Percentiles rank a stretch among this genome's conserved stretches.
These are phyloP conservation scores for Pristionchus japonicus DNA, from an alignment of 2,888 invertebrate species.

Conservation along the genomic window DNA sequence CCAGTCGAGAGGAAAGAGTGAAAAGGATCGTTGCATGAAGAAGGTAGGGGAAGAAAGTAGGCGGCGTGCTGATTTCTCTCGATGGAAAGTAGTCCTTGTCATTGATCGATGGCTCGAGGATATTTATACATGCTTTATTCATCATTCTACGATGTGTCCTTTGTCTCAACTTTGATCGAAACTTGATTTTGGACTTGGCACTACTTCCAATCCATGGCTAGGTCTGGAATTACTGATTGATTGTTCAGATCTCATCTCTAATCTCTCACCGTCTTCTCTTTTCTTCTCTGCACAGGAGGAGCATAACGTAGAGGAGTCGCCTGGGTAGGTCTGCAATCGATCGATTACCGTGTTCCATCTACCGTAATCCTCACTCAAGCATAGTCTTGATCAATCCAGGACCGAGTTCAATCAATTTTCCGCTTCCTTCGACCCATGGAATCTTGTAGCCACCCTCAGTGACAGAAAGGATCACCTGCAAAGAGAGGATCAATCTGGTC, in stretches of 20 bases:
- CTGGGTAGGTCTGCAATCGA: background rate
- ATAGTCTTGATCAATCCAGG: background rate
- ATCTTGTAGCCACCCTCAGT: slow-evolving; percentile 26
- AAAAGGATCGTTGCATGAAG: no score
- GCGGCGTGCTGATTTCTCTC: no score
- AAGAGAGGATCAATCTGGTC: background rate
- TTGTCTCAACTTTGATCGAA: slow-evolving; percentile 11
- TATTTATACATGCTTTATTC: no score
- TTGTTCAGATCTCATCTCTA: background rate
- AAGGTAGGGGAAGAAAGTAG: no score
- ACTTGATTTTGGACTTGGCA: background rate
- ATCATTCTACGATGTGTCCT: no score
- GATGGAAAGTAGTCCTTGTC: no score
- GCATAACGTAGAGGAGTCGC: background rate
- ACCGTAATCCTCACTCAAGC: background rate
- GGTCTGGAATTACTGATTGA: background rate
- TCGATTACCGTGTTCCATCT: background rate
- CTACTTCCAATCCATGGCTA: background rate
- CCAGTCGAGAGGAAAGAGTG: no score
- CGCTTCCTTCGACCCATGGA: slow-evolving; percentile 3
- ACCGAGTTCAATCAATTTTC: background rate
- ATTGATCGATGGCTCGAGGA: no score
- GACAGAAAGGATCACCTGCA: background rate
- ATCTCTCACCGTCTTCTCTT: background rate
- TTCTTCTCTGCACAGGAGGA: background rate